Conservation (phyloP, 2,888 invertebrate genomes). For the Clanis bilineata region DNA sequence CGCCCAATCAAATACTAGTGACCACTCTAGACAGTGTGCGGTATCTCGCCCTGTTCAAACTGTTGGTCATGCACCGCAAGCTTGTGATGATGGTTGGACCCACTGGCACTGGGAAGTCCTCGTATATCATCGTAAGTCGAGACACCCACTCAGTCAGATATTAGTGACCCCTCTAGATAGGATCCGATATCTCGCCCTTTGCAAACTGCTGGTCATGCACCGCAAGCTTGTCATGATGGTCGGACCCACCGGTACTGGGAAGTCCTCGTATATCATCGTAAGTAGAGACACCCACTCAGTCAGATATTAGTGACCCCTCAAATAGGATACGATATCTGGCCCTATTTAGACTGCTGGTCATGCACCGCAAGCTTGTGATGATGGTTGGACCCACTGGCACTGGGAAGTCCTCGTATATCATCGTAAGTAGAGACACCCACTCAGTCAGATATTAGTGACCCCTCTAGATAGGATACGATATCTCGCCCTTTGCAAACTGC, state of each 20-base stretch:
- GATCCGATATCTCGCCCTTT: constrained; percentile 90
- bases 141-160: constrained; percentile 97
- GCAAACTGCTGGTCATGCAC: constrained; percentile 90
- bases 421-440: constrained; percentile 66
- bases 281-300: constrained; percentile 30
- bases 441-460: not conserved
- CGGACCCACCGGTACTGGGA: constrained; percentile 97
- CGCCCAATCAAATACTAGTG: constrained; percentile 97
- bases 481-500: no score
- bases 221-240: constrained; percentile 93
- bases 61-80: constrained; percentile 91
- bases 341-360: no score
- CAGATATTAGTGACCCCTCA: not conserved
- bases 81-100: constrained; percentile 94
- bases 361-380: no score
- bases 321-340: not conserved
- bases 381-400: no score
- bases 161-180: constrained; percentile 96
- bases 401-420: constrained; percentile 92
- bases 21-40: constrained; percentile 95
- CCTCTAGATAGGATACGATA: not conserved
- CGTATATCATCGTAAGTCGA: constrained; percentile 88
- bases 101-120: constrained; percentile 97
- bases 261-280: constrained; percentile 93
- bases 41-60: constrained; percentile 89